Conservation (phyloP, 2,888 invertebrate species). For the Chymomyza amoena region DNA sequence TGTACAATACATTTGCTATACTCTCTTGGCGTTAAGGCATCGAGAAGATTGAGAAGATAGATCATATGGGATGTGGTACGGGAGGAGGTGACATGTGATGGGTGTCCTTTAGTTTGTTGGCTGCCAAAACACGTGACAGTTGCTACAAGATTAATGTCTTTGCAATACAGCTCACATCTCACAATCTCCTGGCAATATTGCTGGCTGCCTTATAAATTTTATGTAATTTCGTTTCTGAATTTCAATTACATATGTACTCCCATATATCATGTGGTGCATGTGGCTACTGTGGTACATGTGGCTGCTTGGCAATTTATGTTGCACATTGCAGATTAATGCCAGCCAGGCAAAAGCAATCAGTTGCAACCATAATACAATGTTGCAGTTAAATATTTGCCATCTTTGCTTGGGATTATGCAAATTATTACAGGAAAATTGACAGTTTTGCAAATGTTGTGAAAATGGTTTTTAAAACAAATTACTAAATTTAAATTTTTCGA, state of each 20-base stretch:
- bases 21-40: neutral
- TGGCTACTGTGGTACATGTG: neutral
- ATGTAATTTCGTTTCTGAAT: conserved; percentile 27
- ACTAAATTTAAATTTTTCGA: conserved; percentile 41
- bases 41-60: neutral
- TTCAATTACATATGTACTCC: neutral
- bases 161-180: conserved; percentile 18
- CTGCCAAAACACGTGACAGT: conserved; percentile 52
- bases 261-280: neutral
- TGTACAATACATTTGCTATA: conserved; percentile 64
- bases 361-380: neutral
- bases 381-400: conserved; percentile 8
- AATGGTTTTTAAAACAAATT: conserved; percentile 16
- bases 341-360: neutral
- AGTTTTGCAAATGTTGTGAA: conserved; percentile 18
- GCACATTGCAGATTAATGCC: neutral
- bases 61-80: neutral
- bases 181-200: neutral
- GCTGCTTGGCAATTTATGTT: neutral
- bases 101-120: conserved; percentile 1
- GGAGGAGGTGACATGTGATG: conserved; percentile 15
- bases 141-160: conserved; percentile 64
- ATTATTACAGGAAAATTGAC: conserved; percentile 67
- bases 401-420: conserved; percentile 44
- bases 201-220: conserved; percentile 56